These are phyloP conservation scores for Venustaconcha ellipsiformis DNA, from an alignment of 1,140 invertebrate species.

Conservation along the genomic window DNA sequence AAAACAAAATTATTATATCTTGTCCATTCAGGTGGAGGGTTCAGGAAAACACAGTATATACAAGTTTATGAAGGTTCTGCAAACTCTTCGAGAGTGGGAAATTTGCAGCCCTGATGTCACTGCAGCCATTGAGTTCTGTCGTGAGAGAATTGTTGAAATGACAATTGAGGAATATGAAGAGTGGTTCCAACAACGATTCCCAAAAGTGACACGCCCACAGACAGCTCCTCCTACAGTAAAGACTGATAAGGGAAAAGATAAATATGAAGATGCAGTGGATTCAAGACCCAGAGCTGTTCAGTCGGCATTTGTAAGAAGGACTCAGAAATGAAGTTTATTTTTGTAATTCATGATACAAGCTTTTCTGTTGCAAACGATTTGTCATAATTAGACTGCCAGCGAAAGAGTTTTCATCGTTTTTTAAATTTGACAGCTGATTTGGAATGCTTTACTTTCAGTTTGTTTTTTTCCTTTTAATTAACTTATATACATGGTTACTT, in stretches of 20 bases:
- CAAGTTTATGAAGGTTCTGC: constrained; percentile 64
- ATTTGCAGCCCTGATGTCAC: constrained; percentile 67
- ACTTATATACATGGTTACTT: too few species aligned
- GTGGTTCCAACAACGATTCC: constrained; percentile 65
- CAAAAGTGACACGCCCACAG: constrained; percentile 55
- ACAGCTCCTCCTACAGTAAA: constrained; percentile 50
- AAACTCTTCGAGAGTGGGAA: constrained; percentile 63
- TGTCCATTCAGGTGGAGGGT: constrained; percentile 58
- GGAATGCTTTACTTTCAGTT: too few species aligned
- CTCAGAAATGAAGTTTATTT: neutral
- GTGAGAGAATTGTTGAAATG: constrained; percentile 66
- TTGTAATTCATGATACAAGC: too few species aligned
- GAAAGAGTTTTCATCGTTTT: too few species aligned
- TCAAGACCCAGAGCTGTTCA: neutral
- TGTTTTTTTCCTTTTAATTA: too few species aligned
- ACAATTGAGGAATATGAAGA: constrained; percentile 65
- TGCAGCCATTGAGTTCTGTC: constrained; percentile 68
- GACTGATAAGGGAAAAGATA: constrained; percentile 24
- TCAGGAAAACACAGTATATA: constrained; percentile 57
- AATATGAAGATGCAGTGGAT: neutral
- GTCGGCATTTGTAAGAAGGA: constrained; percentile 18
- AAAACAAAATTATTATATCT: constrained; percentile 3
- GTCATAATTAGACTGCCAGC: too few species aligned
- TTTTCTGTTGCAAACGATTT: too few species aligned
- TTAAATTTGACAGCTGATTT: too few species aligned